phyloP scores from a whole-genome alignment of 2,113 vertebrate species.

The Ursus arctos region DNA sequence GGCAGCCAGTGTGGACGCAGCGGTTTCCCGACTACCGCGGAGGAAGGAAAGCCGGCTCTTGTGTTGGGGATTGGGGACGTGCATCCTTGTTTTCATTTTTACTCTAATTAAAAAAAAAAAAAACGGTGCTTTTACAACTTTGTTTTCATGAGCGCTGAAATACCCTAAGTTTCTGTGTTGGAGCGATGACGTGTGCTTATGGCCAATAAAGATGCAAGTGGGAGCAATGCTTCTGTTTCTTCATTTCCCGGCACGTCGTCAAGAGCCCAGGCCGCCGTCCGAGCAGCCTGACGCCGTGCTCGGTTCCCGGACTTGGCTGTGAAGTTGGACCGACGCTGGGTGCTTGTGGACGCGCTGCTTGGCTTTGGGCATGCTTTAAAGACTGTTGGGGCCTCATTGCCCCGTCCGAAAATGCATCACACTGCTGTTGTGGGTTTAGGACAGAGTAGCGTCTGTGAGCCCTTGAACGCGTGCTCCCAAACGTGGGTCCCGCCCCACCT shows the following conservation, averaged over 20 bases:
- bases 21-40: not conserved
- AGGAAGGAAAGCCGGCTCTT: accelerated
- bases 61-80: not conserved
- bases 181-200: not conserved
- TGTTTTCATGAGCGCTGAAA: not conserved
- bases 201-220: not conserved
- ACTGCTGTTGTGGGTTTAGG: not conserved
- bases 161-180: not conserved
- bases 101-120: not conserved
- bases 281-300: accelerated
- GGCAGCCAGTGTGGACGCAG: too few relatives aligned
- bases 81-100: not conserved
- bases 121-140: not conserved
- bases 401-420: not conserved
- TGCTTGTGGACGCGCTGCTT: too few relatives aligned
- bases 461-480: accelerated
- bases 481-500: not conserved
- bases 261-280: accelerated
- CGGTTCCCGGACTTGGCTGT: accelerated
- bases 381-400: not conserved
- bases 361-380: accelerated
- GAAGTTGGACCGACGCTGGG: too few relatives aligned
- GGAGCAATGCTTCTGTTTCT: accelerated
- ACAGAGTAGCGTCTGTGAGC: not conserved
- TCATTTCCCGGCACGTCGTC: not conserved